Percentiles rank a stretch among this genome's conserved stretches.
phyloP scores from a whole-genome alignment of 2,797 vertebrate species.

The Acropternis orthonyx region DNA sequence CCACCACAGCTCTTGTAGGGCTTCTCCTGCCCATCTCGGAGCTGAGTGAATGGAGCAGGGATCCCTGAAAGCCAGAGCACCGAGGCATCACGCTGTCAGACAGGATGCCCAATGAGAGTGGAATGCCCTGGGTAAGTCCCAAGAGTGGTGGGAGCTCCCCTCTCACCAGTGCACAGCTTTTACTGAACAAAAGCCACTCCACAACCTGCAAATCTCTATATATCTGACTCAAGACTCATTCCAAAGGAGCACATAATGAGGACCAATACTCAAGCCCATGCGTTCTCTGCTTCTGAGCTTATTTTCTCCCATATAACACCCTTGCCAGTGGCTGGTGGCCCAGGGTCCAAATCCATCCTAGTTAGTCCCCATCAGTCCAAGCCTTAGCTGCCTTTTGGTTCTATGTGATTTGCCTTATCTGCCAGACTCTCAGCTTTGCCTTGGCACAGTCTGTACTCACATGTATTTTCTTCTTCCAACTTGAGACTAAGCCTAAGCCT shows the following conservation, averaged over 20 bases:
- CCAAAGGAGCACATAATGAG: not conserved
- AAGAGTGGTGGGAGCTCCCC: not conserved
- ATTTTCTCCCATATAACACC: not conserved
- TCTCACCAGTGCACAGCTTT: not conserved
- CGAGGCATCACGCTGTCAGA: not conserved
- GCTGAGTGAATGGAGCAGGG: not conserved
- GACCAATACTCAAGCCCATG: not conserved
- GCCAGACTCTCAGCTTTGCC: not conserved
- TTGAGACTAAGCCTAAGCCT: not conserved
- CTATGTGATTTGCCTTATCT: not conserved
- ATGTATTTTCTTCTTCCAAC: not conserved
- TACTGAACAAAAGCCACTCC: not conserved
- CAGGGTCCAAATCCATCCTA: not conserved
- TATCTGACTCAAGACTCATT: not conserved
- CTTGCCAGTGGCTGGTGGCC: not conserved
- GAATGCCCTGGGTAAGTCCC: not conserved
- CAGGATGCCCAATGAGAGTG: fast-evolving
- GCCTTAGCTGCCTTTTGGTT: not conserved
- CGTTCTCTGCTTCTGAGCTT: not conserved
- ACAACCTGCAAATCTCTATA: not conserved
- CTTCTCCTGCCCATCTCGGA: not conserved
- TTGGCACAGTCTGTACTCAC: not conserved
- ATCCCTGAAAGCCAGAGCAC: not conserved
- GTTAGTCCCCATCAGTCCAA: not conserved
- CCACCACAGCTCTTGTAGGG: not conserved